These are phyloP conservation scores for Cephus spinipes DNA, from an alignment of 2,888 invertebrate genomes.

Conservation along the genomic window DNA sequence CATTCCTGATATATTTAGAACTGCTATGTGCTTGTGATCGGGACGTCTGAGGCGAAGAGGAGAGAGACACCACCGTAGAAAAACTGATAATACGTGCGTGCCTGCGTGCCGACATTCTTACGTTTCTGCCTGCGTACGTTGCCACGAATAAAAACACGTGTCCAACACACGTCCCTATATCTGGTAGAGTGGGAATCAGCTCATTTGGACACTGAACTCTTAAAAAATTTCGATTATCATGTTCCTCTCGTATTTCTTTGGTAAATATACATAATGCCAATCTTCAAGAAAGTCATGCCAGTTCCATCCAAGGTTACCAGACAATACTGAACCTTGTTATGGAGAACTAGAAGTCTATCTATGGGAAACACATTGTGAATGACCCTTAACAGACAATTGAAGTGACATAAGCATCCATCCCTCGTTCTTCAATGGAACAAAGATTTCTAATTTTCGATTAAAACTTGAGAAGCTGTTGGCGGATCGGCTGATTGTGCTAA, in stretches of 20 bases:
- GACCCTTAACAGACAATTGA: background rate
- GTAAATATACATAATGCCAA: background rate
- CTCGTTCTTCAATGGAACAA: background rate
- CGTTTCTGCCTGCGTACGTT: background rate
- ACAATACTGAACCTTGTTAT: background rate
- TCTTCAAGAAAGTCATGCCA: background rate
- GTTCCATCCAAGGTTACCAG: background rate
- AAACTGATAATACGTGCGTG: constrained; percentile 10
- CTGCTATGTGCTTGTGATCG: constrained; percentile 17
- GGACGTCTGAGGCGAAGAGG: constrained; percentile 16
- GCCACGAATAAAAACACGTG: background rate
- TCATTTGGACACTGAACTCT: background rate
- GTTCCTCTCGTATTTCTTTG: background rate
- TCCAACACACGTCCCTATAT: background rate
- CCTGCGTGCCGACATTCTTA: background rate
- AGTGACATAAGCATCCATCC: background rate
- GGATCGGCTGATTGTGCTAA: too few species aligned
- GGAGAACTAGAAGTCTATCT: background rate
- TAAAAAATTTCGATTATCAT: background rate
- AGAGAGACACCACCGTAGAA: constrained; percentile 9
- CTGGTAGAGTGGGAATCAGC: background rate
- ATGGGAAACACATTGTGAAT: background rate
- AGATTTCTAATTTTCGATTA: background rate
- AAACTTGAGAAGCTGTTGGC: background rate
- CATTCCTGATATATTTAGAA: constrained; percentile 51